Base-by-base conservation (phyloP, 1,140 invertebrate genomes). In the Phthorimaea operculella region DNA sequence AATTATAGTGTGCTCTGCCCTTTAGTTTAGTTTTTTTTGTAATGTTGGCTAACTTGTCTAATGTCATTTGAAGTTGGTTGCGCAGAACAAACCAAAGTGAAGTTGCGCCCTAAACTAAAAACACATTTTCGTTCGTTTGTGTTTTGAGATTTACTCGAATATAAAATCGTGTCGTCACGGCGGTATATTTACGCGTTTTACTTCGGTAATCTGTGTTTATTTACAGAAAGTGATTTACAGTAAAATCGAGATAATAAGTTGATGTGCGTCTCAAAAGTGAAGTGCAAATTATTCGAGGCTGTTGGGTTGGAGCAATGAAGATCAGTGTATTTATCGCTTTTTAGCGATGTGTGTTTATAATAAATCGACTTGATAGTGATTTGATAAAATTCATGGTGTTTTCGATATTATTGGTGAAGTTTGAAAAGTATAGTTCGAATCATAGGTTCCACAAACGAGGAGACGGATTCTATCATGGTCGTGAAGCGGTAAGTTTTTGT, bases 401-500 rank as follows among this genome's bases (percentile, higher is more conserved):
- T 76, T 64, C 66, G 63, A 76, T 73, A 72, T 65, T 68, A 60
- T 70, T 70, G 71, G 81, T 81, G 74, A 63, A 63, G 68, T 80
- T 79, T 72, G 74, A 74, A 78, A 79, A 77, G 59, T 62, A 79
- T 80, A 81, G 63, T 79, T 78, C 74, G 69, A 84, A 86, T 82
- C 81, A 86, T 86, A 84, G 84, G 82, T 79, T 82, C 84, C 75
- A 81, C 74, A 76, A 80, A 76, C 72, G 82, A 80, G 74, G 73
- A 72, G 75, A 85, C 84, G 81, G 84, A 84, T 83, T 83, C 81
- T 82, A 85, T 73, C 79, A 86, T 86, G 84, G 84, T 86, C 76
- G 84, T 86, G 79, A 86, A 86, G 83, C 84, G 84, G 84, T 86
- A 68, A 79, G 84, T 76, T 58, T 49, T 64, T 44, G 33, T 66